These are phyloP conservation scores for Dolichotis patagonum DNA, from an alignment of 2,113 vertebrate species.

Conservation along the genomic window DNA sequence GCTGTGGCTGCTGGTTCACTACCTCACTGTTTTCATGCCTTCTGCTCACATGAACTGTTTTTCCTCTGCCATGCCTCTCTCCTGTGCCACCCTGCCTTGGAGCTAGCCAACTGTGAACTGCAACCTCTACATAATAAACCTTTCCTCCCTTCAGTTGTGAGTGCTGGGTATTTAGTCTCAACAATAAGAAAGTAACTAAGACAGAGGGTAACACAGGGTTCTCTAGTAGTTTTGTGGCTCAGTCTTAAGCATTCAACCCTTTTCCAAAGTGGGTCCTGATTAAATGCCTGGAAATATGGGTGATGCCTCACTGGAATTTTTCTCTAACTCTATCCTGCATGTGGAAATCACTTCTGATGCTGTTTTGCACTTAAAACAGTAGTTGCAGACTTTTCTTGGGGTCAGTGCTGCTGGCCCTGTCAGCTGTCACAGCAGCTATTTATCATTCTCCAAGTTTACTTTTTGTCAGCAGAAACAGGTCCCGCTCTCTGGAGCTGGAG, in stretches of 20 bases:
- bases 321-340: background rate
- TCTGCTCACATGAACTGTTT: background rate
- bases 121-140: background rate
- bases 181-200: background rate
- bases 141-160: background rate
- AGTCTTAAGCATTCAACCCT: background rate
- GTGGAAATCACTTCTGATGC: background rate
- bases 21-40: background rate
- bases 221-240: background rate
- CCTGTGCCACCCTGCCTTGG: background rate
- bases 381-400: background rate
- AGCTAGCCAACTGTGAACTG: background rate
- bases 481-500: background rate
- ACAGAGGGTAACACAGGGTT: background rate
- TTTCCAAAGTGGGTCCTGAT: background rate
- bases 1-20: background rate
- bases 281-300: background rate
- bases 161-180: background rate
- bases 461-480: background rate
- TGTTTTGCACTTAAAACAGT: background rate
- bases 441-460: background rate
- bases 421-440: background rate
- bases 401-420: background rate
- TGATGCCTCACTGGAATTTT: background rate
- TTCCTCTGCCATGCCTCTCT: background rate